Base-by-base conservation (phyloP, 1,140 invertebrate species). In the Camponotus floridanus region DNA sequence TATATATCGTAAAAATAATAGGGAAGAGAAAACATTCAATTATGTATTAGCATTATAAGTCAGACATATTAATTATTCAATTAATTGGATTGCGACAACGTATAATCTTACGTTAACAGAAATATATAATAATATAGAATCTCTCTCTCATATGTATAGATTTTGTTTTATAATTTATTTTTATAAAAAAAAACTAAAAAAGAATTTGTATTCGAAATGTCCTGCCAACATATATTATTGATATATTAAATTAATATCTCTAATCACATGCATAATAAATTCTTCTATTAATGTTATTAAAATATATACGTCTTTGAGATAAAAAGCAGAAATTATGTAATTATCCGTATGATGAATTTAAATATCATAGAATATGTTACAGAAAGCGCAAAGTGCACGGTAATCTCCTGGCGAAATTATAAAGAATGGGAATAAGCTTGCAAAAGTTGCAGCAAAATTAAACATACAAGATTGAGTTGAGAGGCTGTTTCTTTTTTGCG, bases 401-500 rank as follows among this genome's bases (percentile, higher is more conserved):
- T 33, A 80, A 55, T 18, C 45, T 68, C 13, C 21, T 26, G 4
- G 61, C 42, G 45, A 80, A 80, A 11, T 70, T 65, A 18, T 13
- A 59, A 64, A 45, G 15, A n/a, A 83, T 55, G 45, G 71, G 68
- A 11, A 76, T 80, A 73, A 89, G 33, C 70, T 71, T 39, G 21
- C 48, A 48, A 51, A 84, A 85, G 51, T 85, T 80, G 59, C 45
- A 13, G 39, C 89, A 61, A 51, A 85, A 88, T 89, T 90, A 76
- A 76, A 88, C 76, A 83, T 62, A 31, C 81, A 65, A 78, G 76
- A 59, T 55, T 31, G 15, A 73, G 81, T 68, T 68, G 42, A 90
- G 68, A 90, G 57, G 79, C 76, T 78, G 76, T 90, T 86, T 67
- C 76, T 90, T 87, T 71, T 73, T 81, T 90, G 88, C 71, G 89